Base-by-base conservation (phyloP, 2,113 vertebrate species). In the Zosterops lateralis region DNA sequence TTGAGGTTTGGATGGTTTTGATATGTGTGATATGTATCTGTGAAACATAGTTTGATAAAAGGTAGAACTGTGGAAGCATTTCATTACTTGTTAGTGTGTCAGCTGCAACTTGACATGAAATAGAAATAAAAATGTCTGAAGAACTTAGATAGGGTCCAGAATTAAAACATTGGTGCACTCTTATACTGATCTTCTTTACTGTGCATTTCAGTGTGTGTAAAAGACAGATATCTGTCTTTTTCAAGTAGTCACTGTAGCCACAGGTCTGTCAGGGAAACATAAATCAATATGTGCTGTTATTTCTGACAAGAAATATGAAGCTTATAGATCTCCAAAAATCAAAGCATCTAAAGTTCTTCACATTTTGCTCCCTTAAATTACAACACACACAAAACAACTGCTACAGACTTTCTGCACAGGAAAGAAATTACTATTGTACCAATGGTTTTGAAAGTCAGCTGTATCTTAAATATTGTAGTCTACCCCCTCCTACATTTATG, bases 121-220 rank as follows among this genome's bases (percentile, higher is more conserved):
- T 28, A 67, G 54, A 80, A 89, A 57, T 36, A 4, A 53, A 74
- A 74, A 84, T 70, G 8, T n/a, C 31, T 44, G 21, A 89, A 67
- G 28, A 28, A n/a, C 57, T 82, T 45, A 62, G 10, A 14, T 61
- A 61, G 25, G 47, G 57, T 79, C 32, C 9, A 31, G 36, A 70
- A 79, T 57, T 56, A 53, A 83, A 71, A 26, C 28, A 18, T 44
- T 21, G 4, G 7, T 86, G 8, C 32, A 18, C 20, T 71, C 28
- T 75, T 67, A 6, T 3, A 19, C 28, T 36, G 24, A 12, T 36
- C 11, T 20, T 89, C 15, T 90, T 77, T 0, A 0, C 31, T 80
- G 26, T 44, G 26, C 32, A 11, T 66, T 78, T 66, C 51, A 32
- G 20, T 0, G 0, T 26, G 36, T 21, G 36, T 21, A 50, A 31